These are phyloP conservation scores for Heteronetta atricapilla DNA, from an alignment of 2,113 vertebrate genomes.

Conservation along the genomic window DNA sequence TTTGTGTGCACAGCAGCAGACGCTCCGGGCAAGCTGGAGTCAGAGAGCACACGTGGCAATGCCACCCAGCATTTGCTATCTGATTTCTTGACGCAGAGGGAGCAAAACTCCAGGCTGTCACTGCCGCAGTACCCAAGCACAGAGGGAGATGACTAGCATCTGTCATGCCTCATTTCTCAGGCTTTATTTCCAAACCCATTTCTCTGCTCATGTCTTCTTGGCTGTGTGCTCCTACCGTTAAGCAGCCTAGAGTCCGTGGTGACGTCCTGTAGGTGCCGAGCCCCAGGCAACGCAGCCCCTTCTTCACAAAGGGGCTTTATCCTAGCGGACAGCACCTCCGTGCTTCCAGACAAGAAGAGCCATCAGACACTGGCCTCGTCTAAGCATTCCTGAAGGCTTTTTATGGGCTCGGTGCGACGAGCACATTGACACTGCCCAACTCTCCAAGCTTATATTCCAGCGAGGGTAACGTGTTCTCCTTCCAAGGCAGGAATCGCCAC, in stretches of 20 bases:
- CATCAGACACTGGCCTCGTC: neutral
- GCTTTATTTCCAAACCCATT: neutral
- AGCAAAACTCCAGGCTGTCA: neutral
- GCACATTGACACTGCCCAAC: neutral
- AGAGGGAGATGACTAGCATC: neutral
- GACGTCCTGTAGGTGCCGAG: neutral
- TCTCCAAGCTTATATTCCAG: neutral
- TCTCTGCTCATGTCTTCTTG: neutral
- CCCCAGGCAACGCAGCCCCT: neutral
- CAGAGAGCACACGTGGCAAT: neutral
- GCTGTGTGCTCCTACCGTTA: neutral
- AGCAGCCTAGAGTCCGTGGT: neutral
- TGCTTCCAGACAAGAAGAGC: neutral
- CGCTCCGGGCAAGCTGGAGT: neutral
- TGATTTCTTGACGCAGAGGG: neutral
- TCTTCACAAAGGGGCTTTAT: neutral
- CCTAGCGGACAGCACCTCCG: neutral
- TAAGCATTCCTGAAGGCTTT: neutral
- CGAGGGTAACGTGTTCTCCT: neutral
- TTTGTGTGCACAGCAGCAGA: neutral
- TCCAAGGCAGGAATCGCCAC: neutral
- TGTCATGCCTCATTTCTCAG: neutral
- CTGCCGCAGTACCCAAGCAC: neutral
- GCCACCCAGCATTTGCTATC: neutral
- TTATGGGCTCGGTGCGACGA: fast-evolving